phyloP scores from a whole-genome alignment of 2,797 vertebrate species.

The Enteromius fasciolatus region DNA sequence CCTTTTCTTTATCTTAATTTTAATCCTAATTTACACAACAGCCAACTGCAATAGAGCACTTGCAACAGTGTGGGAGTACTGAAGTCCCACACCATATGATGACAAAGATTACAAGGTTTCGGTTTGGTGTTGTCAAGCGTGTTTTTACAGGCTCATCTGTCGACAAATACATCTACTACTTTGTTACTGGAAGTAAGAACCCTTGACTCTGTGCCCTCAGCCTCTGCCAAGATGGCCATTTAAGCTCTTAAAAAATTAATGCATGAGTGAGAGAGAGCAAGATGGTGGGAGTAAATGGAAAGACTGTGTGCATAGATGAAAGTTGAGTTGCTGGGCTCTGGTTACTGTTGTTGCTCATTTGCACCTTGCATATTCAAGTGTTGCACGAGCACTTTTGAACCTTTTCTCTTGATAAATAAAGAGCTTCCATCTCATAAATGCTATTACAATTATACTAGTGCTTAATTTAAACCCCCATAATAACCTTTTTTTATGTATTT shows the following conservation, averaged over 20 bases:
- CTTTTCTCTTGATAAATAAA: neutral
- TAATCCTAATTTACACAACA: conserved; percentile 71
- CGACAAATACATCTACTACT: conserved; percentile 78
- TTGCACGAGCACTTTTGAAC: conserved; percentile 13
- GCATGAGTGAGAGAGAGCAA: conserved; percentile 66
- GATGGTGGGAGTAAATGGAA: conserved; percentile 48
- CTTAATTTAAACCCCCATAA: neutral
- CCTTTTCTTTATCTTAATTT: conserved; percentile 73
- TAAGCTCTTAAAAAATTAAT: conserved; percentile 85
- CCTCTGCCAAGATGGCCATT: conserved; percentile 79
- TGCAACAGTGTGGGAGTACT: conserved; percentile 68
- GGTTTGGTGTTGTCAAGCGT: conserved; percentile 58
- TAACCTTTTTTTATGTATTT: neutral
- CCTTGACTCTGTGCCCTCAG: conserved; percentile 78
- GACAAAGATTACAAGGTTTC: conserved; percentile 44
- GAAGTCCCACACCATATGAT: conserved; percentile 72
- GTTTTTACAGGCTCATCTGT: conserved; percentile 77
- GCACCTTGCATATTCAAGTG: conserved; percentile 34
- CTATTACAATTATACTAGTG: neutral
- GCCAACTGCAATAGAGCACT: conserved; percentile 57
- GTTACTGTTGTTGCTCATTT: conserved; percentile 65
- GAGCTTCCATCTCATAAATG: neutral
- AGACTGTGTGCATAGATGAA: conserved; percentile 56
- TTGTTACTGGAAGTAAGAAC: conserved; percentile 78
- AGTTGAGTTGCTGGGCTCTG: conserved; percentile 73